Conservation (phyloP, 1,140 invertebrate species). For the Nephotettix cincticeps region DNA sequence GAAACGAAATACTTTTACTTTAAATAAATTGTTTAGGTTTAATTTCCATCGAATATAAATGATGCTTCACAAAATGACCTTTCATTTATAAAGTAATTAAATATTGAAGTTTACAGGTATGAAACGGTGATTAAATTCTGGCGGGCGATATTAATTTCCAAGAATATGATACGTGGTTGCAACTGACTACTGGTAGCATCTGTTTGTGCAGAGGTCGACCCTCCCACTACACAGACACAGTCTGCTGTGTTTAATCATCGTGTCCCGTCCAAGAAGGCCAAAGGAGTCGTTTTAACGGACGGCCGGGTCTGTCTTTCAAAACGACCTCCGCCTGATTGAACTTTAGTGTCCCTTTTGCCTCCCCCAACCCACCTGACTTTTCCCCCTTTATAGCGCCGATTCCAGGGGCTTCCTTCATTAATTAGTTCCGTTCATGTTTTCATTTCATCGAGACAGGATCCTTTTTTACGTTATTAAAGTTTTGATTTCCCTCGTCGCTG, state of each 20-base stretch:
- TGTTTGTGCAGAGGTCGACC: too few species aligned
- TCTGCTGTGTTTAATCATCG: background rate
- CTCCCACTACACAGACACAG: too few species aligned
- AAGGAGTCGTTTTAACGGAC: background rate
- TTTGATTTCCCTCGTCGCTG: background rate
- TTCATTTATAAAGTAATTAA: too few species aligned
- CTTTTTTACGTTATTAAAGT: constrained; percentile 10
- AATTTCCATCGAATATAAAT: too few species aligned
- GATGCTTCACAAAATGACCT: too few species aligned
- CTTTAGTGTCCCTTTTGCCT: constrained; percentile 10
- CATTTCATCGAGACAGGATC: background rate
- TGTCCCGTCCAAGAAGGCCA: background rate
- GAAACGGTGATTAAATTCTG: too few species aligned
- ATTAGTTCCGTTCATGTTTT: constrained; percentile 21
- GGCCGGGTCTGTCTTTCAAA: background rate
- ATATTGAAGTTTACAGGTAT: too few species aligned
- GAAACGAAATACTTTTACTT: too few species aligned
- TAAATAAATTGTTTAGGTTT: too few species aligned
- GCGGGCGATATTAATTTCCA: too few species aligned
- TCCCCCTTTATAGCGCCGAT: constrained; percentile 1
- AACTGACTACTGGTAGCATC: too few species aligned
- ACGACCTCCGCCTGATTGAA: background rate
- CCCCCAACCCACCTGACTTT: background rate
- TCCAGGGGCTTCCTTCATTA: constrained; percentile 6
- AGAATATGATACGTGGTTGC: too few species aligned